Percentiles rank a stretch among this genome's conserved stretches.
Evolutionary conservation across 1,140 invertebrate species (phyloP).

Genomic region (Cydia pomonella): DNA sequence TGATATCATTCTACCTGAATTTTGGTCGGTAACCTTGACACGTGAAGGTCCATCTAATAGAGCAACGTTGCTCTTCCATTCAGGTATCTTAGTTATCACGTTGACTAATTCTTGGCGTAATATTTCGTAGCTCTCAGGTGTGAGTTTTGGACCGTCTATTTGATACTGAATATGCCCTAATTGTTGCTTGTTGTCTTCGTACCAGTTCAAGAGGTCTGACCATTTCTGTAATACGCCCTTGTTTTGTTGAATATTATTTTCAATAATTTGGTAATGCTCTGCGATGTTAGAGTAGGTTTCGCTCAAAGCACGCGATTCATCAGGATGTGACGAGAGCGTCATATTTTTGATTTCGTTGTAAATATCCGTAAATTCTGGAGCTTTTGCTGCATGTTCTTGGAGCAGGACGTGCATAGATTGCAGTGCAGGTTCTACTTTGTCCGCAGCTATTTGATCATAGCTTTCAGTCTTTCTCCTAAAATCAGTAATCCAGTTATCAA

Average conservation of each 20-base stretch:
- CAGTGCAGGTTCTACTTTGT: constrained; percentile 89
- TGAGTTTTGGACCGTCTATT: constrained; percentile 86
- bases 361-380: constrained; percentile 86
- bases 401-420: constrained; percentile 89
- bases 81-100: constrained; percentile 83
- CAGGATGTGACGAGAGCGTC: constrained; percentile 84
- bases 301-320: constrained; percentile 87
- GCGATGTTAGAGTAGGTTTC: constrained; percentile 88
- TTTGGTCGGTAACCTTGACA: constrained; percentile 85
- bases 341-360: constrained; percentile 92
- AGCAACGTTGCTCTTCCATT: constrained; percentile 86
- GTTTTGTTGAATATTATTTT: constrained; percentile 88
- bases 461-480: constrained; percentile 87
- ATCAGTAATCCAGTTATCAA: constrained; percentile 92
- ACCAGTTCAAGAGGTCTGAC: constrained; percentile 90
- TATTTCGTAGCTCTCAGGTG: constrained; percentile 83
- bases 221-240: constrained; percentile 90
- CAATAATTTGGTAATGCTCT: constrained; percentile 88
- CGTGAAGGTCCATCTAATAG: constrained; percentile 85
- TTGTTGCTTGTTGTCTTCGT: constrained; percentile 90
- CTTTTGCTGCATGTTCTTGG: constrained; percentile 91
- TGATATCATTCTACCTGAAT: constrained; percentile 84
- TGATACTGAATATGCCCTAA: constrained; percentile 90
- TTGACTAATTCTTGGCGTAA: constrained; percentile 85
- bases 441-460: constrained; percentile 89